Evolutionary conservation across 2,888 invertebrate genomes (phyloP).

Genomic region (Drosophila siamana): DNA sequence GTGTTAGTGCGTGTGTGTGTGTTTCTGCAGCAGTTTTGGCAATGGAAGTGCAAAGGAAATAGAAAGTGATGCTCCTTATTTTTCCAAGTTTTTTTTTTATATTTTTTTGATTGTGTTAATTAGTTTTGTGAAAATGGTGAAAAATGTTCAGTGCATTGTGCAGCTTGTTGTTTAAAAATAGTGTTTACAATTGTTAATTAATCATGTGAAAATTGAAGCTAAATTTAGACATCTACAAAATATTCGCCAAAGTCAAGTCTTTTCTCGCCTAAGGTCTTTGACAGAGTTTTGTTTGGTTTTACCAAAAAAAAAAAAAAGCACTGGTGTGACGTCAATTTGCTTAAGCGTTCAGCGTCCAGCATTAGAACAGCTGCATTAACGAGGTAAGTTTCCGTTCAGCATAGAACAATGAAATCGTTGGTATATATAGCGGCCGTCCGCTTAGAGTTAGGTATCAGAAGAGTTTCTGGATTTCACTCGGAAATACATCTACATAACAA

Average conservation of each 20-base stretch:
- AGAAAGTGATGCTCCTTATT: not conserved
- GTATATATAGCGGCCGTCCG: conserved; percentile 1
- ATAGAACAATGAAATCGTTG: not conserved
- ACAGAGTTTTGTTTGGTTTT: not conserved
- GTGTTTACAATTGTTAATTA: not conserved
- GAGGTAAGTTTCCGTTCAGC: not conserved
- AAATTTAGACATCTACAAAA: not conserved
- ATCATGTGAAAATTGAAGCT: not conserved
- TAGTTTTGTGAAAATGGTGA: no score
- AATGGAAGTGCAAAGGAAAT: not conserved
- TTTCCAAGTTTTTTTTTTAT: no score
- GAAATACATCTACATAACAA: not conserved
- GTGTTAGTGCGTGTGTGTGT: no score
- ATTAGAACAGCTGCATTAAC: conserved; percentile 9
- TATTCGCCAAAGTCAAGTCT: not conserved
- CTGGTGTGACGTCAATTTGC: conserved; percentile 11
- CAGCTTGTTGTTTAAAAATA: no score
- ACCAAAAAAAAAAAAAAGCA: no score
- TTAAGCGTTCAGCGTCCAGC: not conserved
- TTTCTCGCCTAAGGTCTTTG: not conserved
- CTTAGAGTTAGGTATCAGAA: not conserved
- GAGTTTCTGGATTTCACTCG: not conserved
- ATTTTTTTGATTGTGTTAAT: no score
- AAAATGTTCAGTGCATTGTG: no score
- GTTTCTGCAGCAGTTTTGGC: no score